Conservation (phyloP, 2,113 vertebrate genomes). For the Tretioscincus oriximinensis region DNA sequence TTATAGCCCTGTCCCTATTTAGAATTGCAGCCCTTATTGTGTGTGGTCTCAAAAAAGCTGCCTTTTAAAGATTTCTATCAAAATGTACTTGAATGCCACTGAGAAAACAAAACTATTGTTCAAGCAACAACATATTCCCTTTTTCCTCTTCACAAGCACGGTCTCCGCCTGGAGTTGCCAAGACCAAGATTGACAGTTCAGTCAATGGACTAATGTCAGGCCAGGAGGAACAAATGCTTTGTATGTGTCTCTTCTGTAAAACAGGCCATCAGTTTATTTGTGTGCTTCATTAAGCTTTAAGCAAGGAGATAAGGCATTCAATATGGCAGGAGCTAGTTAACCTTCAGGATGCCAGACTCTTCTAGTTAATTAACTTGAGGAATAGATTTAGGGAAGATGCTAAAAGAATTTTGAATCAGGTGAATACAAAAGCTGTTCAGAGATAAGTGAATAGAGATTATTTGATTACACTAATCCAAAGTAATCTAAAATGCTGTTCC, state of each 20-base stretch:
- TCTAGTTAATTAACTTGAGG: not conserved
- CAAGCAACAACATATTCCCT: not conserved
- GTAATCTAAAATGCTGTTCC: not conserved
- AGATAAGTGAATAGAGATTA: not conserved
- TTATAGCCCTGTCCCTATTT: not conserved
- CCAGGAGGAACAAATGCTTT: not conserved
- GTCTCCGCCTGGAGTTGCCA: not conserved
- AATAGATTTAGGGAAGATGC: not conserved
- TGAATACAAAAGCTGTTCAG: no score
- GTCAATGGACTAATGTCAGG: not conserved
- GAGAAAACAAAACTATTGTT: not conserved
- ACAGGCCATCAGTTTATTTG: not conserved
- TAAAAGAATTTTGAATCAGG: not conserved
- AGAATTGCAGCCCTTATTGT: not conserved
- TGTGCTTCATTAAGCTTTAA: not conserved
- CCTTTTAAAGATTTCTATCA: not conserved
- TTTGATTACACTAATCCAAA: not conserved
- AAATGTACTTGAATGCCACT: not conserved
- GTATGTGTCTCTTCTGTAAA: not conserved
- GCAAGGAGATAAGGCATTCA: not conserved
- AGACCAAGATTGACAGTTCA: rapidly evolving
- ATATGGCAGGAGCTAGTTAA: not conserved
- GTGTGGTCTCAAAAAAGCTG: not conserved
- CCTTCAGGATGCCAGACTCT: not conserved
- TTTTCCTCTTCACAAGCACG: not conserved